These are phyloP conservation scores for Globicephala melas DNA, from an alignment of 2,113 vertebrate species.

Conservation along the genomic window DNA sequence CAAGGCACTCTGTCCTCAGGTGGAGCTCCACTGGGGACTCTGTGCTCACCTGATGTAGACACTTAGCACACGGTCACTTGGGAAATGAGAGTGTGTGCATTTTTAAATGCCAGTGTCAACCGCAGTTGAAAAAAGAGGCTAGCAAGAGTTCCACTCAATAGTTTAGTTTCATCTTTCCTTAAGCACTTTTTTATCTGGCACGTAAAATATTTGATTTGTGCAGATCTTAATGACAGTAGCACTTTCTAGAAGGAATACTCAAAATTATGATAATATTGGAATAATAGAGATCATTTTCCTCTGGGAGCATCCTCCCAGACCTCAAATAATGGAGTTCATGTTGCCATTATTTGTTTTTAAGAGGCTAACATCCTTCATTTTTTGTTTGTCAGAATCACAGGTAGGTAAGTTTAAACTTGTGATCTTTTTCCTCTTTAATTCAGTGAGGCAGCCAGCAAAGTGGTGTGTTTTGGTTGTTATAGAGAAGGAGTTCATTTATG, in stretches of 20 bases:
- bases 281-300: neutral
- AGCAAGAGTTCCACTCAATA: neutral
- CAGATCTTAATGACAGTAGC: neutral
- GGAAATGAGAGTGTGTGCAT: neutral
- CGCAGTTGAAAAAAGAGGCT: neutral
- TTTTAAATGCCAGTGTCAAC: neutral
- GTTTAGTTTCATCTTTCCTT: slow-evolving; percentile 1
- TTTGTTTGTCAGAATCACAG: slow-evolving; percentile 46
- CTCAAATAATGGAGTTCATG: neutral
- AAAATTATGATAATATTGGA: neutral
- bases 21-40: neutral
- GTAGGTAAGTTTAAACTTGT: neutral
- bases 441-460: neutral
- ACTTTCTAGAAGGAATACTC: neutral
- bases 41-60: neutral
- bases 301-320: neutral
- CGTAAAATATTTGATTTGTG: slow-evolving; percentile 20
- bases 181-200: neutral
- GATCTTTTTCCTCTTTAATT: neutral
- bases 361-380: neutral
- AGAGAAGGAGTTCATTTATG: neutral
- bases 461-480: neutral
- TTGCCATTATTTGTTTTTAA: neutral
- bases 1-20: neutral
- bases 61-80: neutral